A percentile compares a stretch with the other conserved stretches of the same genome.
Evolutionary conservation across 2,888 invertebrate species (phyloP).

Genomic region (Ectobius pallidus): DNA sequence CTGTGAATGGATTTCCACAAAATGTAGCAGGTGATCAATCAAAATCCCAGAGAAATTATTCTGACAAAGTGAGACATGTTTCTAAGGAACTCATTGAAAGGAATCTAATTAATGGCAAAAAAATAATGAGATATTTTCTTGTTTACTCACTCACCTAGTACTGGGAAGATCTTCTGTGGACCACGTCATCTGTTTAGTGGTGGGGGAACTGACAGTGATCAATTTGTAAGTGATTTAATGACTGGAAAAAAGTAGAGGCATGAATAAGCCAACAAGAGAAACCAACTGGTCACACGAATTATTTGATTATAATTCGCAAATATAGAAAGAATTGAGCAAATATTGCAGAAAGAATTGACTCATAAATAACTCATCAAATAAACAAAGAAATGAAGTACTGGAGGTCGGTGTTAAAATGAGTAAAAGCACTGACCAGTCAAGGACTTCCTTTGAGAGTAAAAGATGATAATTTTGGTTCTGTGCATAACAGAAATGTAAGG

Average conservation of each 20-base stretch:
- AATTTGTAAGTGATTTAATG: neutral
- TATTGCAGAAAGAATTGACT: neutral
- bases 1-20: too few relatives aligned
- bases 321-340: neutral
- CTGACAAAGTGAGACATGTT: too few relatives aligned
- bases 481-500: neutral
- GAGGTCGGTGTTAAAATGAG: neutral
- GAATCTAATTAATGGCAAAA: too few relatives aligned
- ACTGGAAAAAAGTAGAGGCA: neutral
- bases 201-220: too few relatives aligned
- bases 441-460: neutral
- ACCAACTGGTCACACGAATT: too few relatives aligned
- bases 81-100: too few relatives aligned
- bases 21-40: neutral
- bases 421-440: neutral
- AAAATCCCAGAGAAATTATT: neutral
- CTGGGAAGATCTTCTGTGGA: too few relatives aligned
- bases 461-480: neutral
- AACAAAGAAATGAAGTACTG: neutral
- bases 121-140: too few relatives aligned
- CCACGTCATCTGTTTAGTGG: too few relatives aligned
- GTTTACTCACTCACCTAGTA: neutral
- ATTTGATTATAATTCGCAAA: too few relatives aligned
- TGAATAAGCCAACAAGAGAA: neutral
- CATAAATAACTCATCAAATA: too few relatives aligned